Conservation (phyloP, 1,140 invertebrate genomes). For the Chironomus tepperi region DNA sequence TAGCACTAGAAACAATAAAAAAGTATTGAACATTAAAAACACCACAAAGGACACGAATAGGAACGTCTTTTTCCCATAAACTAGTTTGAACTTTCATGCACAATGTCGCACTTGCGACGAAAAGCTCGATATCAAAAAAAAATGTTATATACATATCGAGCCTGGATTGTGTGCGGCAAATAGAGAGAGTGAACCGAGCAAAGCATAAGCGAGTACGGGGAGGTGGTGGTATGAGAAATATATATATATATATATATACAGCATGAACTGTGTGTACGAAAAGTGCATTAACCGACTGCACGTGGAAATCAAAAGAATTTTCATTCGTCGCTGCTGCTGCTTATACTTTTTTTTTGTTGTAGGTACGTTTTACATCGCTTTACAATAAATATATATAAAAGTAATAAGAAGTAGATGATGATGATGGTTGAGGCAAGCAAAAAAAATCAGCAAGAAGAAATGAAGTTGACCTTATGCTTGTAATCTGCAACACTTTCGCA, state of each 20-base stretch:
- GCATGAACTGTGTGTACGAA: not conserved
- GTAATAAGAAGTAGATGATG: not conserved
- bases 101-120: not conserved
- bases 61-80: conserved; percentile 5
- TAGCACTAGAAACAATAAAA: too few species aligned
- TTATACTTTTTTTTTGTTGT: too few species aligned
- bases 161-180: not conserved
- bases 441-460: too few species aligned
- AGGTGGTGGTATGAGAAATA: not conserved
- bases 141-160: not conserved
- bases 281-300: conserved; percentile 23
- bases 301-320: conserved; percentile 19
- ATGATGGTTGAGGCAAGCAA: not conserved
- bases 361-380: not conserved
- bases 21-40: not conserved
- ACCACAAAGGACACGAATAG: not conserved
- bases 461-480: conserved; percentile 2
- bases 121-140: too few species aligned
- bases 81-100: not conserved
- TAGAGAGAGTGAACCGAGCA: not conserved
- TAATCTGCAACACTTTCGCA: not conserved
- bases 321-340: not conserved
- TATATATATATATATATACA: not conserved
- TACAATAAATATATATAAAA: not conserved
- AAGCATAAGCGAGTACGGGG: not conserved